Conservation (phyloP, 1,140 invertebrate species). For the Paraescarpia echinospica region DNA sequence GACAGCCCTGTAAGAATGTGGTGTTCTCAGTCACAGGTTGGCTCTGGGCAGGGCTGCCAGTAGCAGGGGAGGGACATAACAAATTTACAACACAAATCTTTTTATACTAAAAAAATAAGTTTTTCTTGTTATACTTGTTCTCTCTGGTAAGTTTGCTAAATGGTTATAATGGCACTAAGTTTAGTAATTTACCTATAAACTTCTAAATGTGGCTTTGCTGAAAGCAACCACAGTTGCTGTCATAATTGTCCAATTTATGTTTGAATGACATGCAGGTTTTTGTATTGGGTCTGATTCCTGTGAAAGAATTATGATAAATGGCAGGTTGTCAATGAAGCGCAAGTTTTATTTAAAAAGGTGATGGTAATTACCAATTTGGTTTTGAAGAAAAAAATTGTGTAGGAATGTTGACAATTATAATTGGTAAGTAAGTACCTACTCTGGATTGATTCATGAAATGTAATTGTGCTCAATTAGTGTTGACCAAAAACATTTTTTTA, state of each 20-base stretch:
- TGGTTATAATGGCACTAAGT: neutral
- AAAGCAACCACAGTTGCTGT: neutral
- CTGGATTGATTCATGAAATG: neutral
- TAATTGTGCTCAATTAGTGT: neutral
- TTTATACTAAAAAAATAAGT: neutral
- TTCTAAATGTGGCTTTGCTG: neutral
- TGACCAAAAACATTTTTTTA: neutral
- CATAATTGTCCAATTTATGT: neutral
- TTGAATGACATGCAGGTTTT: neutral
- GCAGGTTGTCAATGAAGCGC: too few species aligned
- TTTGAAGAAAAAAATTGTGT: neutral
- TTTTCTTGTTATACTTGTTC: neutral
- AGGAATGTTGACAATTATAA: neutral
- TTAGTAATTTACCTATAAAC: neutral
- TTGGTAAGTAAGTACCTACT: neutral
- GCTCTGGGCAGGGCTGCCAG: too few species aligned
- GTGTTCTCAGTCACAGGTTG: too few species aligned
- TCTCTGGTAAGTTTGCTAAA: neutral
- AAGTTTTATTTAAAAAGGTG: neutral
- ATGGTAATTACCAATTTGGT: neutral
- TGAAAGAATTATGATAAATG: neutral
- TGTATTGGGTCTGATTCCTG: neutral
- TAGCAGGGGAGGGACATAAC: neutral
- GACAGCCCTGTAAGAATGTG: too few species aligned
- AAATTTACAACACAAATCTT: neutral